Evolutionary conservation across 2,888 invertebrate species (phyloP).

Genomic region (Apamea sordens): DNA sequence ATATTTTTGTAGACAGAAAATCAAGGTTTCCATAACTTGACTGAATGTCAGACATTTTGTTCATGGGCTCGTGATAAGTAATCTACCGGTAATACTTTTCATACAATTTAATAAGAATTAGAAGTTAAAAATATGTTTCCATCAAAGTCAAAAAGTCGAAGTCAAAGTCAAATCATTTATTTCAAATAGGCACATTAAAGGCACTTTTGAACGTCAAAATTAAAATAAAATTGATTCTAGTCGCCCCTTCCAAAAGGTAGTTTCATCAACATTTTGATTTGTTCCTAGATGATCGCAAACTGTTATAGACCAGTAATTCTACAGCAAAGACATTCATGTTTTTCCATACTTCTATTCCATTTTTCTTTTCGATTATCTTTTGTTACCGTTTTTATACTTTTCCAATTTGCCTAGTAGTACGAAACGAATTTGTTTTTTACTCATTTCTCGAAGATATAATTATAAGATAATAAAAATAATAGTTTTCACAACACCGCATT

Average conservation of each 20-base stretch:
- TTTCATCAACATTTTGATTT: background rate
- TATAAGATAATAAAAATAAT: background rate
- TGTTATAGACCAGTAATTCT: background rate
- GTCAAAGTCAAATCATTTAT: no score
- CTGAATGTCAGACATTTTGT: no score
- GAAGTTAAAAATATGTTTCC: background rate
- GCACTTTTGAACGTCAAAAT: no score
- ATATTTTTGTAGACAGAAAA: no score
- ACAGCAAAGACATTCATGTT: background rate
- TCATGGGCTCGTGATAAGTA: background rate
- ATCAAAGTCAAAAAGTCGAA: no score
- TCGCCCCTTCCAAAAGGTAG: no score
- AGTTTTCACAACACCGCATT: background rate
- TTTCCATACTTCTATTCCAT: background rate
- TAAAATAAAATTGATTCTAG: no score
- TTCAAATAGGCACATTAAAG: no score
- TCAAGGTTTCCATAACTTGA: background rate
- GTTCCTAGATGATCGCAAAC: background rate
- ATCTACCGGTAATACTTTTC: background rate
- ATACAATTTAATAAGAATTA: background rate
- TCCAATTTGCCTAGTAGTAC: background rate
- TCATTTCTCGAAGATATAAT: background rate
- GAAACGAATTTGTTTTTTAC: background rate
- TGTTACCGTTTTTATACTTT: background rate
- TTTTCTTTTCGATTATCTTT: background rate